A percentile compares a stretch with the other conserved stretches of the same genome.
phyloP scores from a whole-genome alignment of 2,888 invertebrate species.

The Hipparchia semele region DNA sequence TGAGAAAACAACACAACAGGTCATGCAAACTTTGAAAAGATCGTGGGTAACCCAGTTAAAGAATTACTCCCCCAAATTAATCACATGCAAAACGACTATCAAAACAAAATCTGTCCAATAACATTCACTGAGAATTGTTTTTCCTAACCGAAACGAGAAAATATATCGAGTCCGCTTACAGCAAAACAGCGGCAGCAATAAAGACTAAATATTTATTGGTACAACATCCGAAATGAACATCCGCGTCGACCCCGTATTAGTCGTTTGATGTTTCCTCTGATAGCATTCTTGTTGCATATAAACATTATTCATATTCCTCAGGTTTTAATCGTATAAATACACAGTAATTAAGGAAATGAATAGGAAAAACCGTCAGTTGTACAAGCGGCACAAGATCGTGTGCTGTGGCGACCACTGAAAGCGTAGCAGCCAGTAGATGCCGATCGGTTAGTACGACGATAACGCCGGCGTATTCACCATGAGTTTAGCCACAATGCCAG shows the following conservation, averaged over 20 bases:
- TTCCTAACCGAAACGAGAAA: not conserved
- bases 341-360: not conserved
- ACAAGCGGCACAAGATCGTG: too few species aligned
- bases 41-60: not conserved
- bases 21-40: not conserved
- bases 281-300: not conserved
- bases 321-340: slow-evolving; percentile 6
- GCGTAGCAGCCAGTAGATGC: too few species aligned
- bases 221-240: slow-evolving; percentile 1
- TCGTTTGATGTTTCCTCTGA: slow-evolving; percentile 5
- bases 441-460: too few species aligned
- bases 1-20: too few species aligned
- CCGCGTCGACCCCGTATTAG: not conserved
- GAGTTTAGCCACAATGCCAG: too few species aligned
- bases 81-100: not conserved
- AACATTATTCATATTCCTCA: not conserved
- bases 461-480: too few species aligned
- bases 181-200: not conserved
- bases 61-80: not conserved
- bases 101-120: not conserved
- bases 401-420: too few species aligned
- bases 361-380: too few species aligned
- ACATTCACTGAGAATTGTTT: not conserved
- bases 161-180: not conserved
- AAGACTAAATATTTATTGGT: slow-evolving; percentile 1